These are phyloP conservation scores for Chondrilla cf. caribensis DNA, from an alignment of 37 sponge, comb jelly and placozoan genomes.

Conservation along the genomic window DNA sequence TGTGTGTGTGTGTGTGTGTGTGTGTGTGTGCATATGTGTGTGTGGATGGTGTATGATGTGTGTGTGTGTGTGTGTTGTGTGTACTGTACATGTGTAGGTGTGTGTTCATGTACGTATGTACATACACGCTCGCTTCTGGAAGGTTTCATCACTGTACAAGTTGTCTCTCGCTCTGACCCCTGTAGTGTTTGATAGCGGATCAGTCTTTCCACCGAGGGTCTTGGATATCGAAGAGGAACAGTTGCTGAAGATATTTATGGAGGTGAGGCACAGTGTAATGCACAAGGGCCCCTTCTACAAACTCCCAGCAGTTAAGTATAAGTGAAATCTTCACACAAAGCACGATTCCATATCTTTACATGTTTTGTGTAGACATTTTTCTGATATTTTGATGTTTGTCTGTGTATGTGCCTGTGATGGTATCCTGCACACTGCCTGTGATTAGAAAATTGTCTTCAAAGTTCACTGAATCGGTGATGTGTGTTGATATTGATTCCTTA, in stretches of 20 bases:
- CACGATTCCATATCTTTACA: too few relatives aligned
- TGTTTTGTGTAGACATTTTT: not conserved
- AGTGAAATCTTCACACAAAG: too few relatives aligned
- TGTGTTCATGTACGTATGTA: not conserved
- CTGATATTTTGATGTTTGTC: too few relatives aligned
- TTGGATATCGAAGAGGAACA: slow-evolving; percentile 89
- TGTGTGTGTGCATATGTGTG: slow-evolving; percentile 5
- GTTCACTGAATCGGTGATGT: slow-evolving; percentile 1
- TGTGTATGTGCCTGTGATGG: not conserved
- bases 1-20: too few relatives aligned
- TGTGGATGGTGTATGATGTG: not conserved
- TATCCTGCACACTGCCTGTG: slow-evolving; percentile 27
- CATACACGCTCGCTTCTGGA: not conserved
- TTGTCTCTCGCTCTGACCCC: too few relatives aligned
- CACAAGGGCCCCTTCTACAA: too few relatives aligned
- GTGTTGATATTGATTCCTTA: slow-evolving; percentile 20
- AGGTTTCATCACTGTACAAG: too few relatives aligned
- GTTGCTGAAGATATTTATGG: slow-evolving; percentile 62
- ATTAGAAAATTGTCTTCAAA: slow-evolving; percentile 27
- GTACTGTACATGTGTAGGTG: not conserved
- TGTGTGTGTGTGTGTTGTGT: slow-evolving; percentile 16
- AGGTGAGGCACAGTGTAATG: slow-evolving; percentile 36
- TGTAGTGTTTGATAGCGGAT: slow-evolving; percentile 89
- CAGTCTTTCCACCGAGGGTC: slow-evolving; percentile 77
- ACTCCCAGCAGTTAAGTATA: not conserved